A percentile compares a stretch with the other conserved stretches of the same genome.
Evolutionary conservation across 2,113 vertebrate species (phyloP).

Genomic region (Syngnathus scovelli): DNA sequence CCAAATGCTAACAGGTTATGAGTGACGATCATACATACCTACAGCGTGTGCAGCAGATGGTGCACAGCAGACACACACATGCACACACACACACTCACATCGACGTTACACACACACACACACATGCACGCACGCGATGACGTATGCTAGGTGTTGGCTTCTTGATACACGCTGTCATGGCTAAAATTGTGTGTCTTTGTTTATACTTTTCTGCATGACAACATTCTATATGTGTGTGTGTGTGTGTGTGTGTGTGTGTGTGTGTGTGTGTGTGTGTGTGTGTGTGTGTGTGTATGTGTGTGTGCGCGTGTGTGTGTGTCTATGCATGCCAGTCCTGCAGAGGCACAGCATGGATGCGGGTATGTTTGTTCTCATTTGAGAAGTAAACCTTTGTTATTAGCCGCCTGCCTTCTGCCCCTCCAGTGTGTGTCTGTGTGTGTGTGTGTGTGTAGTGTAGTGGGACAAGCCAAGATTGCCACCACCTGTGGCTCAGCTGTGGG

Average conservation of each 20-base stretch:
- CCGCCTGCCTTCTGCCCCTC: constrained; percentile 35
- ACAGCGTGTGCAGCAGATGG: neutral
- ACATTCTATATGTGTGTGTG: neutral
- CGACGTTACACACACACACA: neutral
- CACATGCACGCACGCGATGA: neutral
- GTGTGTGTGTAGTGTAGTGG: constrained; percentile 35
- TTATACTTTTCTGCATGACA: neutral
- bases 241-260: neutral
- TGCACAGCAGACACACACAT: neutral
- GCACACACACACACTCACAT: neutral
- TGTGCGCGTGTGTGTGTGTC: neutral
- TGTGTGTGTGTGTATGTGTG: neutral
- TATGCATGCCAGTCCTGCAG: neutral
- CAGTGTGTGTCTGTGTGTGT: constrained; percentile 30
- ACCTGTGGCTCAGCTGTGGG: constrained; percentile 62
- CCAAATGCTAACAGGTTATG: neutral
- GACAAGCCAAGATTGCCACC: constrained; percentile 55
- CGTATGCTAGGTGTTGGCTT: neutral
- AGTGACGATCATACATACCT: neutral
- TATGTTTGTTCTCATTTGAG: constrained; percentile 35
- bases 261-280: neutral
- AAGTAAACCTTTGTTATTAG: constrained; percentile 51
- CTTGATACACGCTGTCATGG: neutral
- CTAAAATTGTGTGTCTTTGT: neutral
- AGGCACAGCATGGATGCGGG: constrained; percentile 12